Evolutionary conservation across 2,888 invertebrate species (phyloP), one percentile per base, ranked within the genome.

Genomic region (Athalia circularis): DNA sequence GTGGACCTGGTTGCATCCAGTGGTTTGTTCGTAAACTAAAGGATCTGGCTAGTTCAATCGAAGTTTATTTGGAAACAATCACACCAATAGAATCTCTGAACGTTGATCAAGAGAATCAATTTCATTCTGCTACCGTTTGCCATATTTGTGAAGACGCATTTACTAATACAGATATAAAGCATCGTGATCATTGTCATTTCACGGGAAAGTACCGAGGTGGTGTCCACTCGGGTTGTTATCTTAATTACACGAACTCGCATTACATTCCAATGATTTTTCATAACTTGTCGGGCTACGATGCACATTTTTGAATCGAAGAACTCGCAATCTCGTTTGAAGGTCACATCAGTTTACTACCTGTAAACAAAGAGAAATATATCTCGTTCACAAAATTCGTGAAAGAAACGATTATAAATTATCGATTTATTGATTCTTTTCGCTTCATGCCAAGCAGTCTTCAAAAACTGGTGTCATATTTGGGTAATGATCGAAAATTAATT

Each of bases 361-460:
- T 82, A 9, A 84, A 79, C 72, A 80, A 83, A 76, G 83, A 82
- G 74, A 83, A 83, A 78, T 89, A 86, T 75, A 86, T 87, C 59
- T 85, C 86, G 5, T 86, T 88, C 78, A 83, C 83, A 4, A 86
- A 84, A 77, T 77, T 79, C 67, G 70, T 82, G 57, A 65, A 78
- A 8, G 76, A 62, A 52, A 65, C 64, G 29, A 76, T 79, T 5
- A 80, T 80, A 57, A 67, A 81, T 70, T 74, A 81, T 52, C 54
- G 81, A 13, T 85, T 77, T 79, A 80, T 87, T 74, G 86, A 84
- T 83, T 86, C 84, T 29, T 85, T 83, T 67, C 79, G 84, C n/a
- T 88, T 87, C 79, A 84, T 87, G 85, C 65, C 83, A 8, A 79
- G 82, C 13, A 82, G 83, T 77, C 75, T 87, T 54, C 85, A 85